These are phyloP conservation scores for Galeruca laticollis DNA, from an alignment of 2,888 invertebrate species.

Conservation along the genomic window DNA sequence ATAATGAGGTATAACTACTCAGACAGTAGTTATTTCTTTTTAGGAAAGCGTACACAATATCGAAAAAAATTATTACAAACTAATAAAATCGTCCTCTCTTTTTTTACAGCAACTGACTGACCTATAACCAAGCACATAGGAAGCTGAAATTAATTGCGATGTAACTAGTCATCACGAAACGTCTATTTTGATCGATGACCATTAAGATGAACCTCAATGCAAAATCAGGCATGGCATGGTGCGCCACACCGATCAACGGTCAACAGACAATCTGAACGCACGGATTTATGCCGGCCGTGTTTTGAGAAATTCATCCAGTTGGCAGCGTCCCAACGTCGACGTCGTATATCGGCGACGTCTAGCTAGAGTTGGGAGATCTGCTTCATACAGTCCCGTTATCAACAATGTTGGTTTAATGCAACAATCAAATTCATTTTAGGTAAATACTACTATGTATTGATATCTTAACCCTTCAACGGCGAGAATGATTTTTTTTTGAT, in stretches of 20 bases:
- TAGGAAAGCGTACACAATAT: no score
- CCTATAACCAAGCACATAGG: conserved; percentile 11
- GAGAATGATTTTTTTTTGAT: no score
- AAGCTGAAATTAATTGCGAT: conserved; percentile 23
- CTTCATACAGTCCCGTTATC: neutral
- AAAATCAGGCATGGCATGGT: conserved; percentile 29
- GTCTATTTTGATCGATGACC: conserved; percentile 56
- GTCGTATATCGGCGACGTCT: neutral
- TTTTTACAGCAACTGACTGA: conserved; percentile 26
- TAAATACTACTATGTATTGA: neutral
- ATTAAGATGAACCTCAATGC: conserved; percentile 7
- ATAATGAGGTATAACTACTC: no score
- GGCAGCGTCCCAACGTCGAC: conserved; percentile 51
- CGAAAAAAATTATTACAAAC: no score
- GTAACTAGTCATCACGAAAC: conserved; percentile 19
- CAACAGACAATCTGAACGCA: conserved; percentile 27
- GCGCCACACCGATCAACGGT: conserved; percentile 21
- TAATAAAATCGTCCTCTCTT: neutral
- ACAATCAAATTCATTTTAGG: neutral
- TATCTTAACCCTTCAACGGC: no score
- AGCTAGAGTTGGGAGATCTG: conserved; percentile 9
- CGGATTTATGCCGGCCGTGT: conserved; percentile 23
- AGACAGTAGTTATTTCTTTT: no score
- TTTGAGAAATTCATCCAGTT: conserved; percentile 48
- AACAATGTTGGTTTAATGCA: neutral